These are phyloP conservation scores for Edolisoma coerulescens DNA, from an alignment of 2,113 vertebrate genomes.

Conservation along the genomic window DNA sequence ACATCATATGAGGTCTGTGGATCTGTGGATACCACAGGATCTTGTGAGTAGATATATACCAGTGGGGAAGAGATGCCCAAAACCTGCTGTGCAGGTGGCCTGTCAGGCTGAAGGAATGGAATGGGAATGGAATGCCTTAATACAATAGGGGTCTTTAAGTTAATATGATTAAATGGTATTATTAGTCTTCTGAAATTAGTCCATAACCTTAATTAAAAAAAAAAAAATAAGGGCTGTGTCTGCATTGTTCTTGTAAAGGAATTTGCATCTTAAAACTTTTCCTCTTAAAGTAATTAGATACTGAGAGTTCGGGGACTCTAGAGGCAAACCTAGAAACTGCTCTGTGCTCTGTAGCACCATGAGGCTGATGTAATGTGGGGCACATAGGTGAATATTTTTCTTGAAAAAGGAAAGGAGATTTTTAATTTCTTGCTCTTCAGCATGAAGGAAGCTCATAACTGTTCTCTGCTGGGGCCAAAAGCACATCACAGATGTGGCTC, in stretches of 20 bases:
- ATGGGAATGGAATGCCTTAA: neutral
- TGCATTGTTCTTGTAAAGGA: neutral
- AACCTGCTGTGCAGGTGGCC: neutral
- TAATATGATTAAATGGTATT: neutral
- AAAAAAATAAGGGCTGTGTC: neutral
- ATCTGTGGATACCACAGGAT: neutral
- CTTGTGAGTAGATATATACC: neutral
- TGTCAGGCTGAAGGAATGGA: neutral
- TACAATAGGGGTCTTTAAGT: neutral
- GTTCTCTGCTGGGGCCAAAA: neutral
- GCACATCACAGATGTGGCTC: neutral
- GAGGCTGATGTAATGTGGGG: neutral
- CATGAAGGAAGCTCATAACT: neutral
- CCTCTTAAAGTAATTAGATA: neutral
- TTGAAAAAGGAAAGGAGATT: neutral
- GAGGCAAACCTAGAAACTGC: neutral
- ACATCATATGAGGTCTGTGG: neutral
- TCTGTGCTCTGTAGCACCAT: neutral
- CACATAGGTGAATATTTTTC: rapidly evolving
- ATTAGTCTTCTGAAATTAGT: neutral
- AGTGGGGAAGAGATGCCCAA: neutral
- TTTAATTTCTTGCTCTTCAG: neutral
- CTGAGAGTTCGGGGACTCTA: neutral
- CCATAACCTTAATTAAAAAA: neutral
- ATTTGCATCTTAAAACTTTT: neutral